phyloP scores from a whole-genome alignment of 2,888 invertebrate species.

The Chymomyza caudatula region DNA sequence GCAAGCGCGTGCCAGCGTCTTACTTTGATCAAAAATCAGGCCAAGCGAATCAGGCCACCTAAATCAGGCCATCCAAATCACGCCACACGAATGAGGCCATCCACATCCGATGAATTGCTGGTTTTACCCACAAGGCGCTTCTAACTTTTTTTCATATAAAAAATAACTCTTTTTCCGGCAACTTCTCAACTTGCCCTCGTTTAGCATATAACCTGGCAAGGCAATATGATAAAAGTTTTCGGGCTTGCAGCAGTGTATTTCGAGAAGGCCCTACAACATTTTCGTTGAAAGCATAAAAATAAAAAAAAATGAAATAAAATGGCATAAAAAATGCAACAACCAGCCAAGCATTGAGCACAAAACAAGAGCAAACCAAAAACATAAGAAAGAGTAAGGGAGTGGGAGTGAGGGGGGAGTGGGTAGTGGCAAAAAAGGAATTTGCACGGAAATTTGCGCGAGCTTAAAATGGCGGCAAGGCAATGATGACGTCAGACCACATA shows the following conservation, averaged over 20 bases:
- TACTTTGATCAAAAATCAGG: too few species aligned
- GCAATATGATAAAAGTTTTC: neutral
- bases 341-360: constrained; percentile 5
- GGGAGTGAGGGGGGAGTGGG: constrained; percentile 6
- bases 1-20: too few species aligned
- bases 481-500: neutral
- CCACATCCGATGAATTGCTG: too few species aligned
- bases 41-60: too few species aligned
- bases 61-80: too few species aligned
- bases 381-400: neutral
- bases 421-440: neutral
- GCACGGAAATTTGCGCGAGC: neutral
- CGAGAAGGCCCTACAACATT: constrained; percentile 1
- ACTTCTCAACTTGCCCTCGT: neutral
- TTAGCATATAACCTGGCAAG: neutral
- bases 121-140: too few species aligned
- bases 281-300: constrained; percentile 46
- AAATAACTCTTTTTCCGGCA: neutral
- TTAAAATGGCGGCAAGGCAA: neutral
- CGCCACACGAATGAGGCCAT: too few species aligned
- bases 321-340: constrained; percentile 68
- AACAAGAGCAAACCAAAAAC: neutral
- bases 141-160: neutral
- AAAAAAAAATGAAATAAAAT: constrained; percentile 62
- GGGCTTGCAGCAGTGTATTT: neutral